These are phyloP conservation scores for Helarctos malayanus DNA, from an alignment of 2,797 vertebrate genomes.

Conservation along the genomic window DNA sequence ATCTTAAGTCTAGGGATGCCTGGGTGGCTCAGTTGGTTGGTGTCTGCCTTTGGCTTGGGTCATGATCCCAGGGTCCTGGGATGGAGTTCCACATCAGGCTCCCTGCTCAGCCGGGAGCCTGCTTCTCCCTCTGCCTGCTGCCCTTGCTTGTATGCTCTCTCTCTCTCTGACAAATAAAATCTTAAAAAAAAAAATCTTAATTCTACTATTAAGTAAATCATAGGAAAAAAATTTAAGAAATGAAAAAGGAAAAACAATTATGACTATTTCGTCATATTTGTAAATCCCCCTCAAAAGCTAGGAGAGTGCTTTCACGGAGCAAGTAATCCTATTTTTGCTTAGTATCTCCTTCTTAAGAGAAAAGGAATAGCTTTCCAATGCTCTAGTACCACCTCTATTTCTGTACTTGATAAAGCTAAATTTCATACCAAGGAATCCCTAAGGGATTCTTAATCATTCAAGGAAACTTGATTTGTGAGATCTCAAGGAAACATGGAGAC, in stretches of 20 bases:
- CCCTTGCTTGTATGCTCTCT: too few relatives aligned
- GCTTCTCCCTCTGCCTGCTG: too few relatives aligned
- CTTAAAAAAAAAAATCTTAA: background rate
- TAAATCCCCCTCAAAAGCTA: background rate
- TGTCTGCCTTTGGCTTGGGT: too few relatives aligned
- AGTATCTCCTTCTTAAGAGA: background rate
- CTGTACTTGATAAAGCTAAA: background rate
- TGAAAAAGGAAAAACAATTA: background rate
- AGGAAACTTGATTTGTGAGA: background rate
- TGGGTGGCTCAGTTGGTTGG: too few relatives aligned
- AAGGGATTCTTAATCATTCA: background rate
- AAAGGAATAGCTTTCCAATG: background rate
- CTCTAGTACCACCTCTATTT: background rate
- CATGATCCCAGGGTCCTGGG: too few relatives aligned
- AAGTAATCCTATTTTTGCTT: slow-evolving; percentile 33
- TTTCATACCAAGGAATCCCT: slow-evolving; percentile 33
- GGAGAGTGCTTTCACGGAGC: background rate
- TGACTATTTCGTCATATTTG: background rate
- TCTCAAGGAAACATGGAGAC: background rate
- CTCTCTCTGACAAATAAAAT: too few relatives aligned
- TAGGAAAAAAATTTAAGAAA: background rate
- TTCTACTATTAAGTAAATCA: background rate
- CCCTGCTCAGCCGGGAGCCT: too few relatives aligned
- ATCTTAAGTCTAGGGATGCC: background rate
- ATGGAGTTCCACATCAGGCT: too few relatives aligned